phyloP scores from a whole-genome alignment of 2,888 invertebrate species.

The Nemoura dubitans region DNA sequence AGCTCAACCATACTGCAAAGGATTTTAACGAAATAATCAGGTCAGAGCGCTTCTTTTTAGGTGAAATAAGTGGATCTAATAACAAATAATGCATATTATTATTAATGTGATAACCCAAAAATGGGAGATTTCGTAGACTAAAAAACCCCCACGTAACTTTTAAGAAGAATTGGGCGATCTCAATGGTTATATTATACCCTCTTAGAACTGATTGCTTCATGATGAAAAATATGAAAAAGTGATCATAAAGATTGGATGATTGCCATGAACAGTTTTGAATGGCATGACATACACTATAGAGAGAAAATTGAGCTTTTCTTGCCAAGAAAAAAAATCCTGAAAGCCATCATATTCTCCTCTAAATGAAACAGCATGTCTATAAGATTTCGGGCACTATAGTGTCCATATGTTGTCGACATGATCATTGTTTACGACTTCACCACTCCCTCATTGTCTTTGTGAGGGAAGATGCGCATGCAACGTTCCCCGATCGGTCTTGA shows the following conservation, averaged over 20 bases:
- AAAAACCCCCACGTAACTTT: too few species aligned
- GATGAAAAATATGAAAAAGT: not conserved
- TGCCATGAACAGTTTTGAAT: not conserved
- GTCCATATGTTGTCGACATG: conserved; percentile 1
- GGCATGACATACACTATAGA: not conserved
- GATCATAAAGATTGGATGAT: not conserved
- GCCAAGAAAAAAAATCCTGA: not conserved
- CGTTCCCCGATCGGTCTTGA: too few species aligned
- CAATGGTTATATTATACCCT: not conserved
- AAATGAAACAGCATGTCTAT: not conserved
- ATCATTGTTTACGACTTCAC: conserved; percentile 22
- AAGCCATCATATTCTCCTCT: not conserved
- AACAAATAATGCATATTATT: not conserved
- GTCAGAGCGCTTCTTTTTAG: not conserved
- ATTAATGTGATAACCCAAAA: too few species aligned
- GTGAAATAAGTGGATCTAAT: not conserved
- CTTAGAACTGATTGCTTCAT: not conserved
- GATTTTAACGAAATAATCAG: too few species aligned
- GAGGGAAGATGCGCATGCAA: not conserved
- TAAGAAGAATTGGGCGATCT: not conserved
- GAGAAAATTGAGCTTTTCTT: not conserved
- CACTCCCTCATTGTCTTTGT: conserved; percentile 8
- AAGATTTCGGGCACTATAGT: not conserved
- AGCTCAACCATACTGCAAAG: too few species aligned
- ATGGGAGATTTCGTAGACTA: too few species aligned